Evolutionary conservation across 2,888 invertebrate species (phyloP), one percentile per base, ranked within the genome.

Genomic region (Sympetrum striolatum): DNA sequence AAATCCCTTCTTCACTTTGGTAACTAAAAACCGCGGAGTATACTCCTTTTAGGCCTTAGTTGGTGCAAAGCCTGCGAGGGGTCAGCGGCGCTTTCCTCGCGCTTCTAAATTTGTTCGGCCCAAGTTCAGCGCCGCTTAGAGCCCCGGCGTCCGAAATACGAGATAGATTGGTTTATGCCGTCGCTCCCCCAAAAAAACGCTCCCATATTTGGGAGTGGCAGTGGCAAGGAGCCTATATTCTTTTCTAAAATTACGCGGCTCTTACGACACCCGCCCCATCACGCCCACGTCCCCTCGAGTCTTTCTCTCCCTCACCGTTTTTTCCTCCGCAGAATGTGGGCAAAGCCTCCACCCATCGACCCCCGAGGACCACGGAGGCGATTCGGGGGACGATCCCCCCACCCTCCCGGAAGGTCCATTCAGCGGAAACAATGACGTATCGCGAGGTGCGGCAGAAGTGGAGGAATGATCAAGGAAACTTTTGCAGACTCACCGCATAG

Each of bases 161-260:
- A 60, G 86, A 60, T 58, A 82, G 82, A 25, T 58, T 35, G 35
- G 31, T 31, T 25, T 86, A n/a, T 86, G 86, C 86, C 81, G 86
- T 22, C 86, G 35, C 58, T 82, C 58, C 35, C 31, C 60, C 64
- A 86, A 64, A 86, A 86, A 86, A 86, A 86, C 86, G 86, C 60
- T 58, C 39, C 86, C 86, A 60, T 86, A 86, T 86, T 86, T 14
- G 86, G 86, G 22, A 60, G 60, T 60, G 86, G 86, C 18, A 37
- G 60, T 60, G 86, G 86, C 58, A 35, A 60, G 86, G 60, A 86
- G 86, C 86, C 58, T 86, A 86, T 86, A 64, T 86, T 86, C 86
- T 86, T 86, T 86, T 86, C 86, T 86, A 86, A 86, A 86, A 86
- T 86, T 86, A 86, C 86, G 86, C 86, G n/a, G n/a, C n/a, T 48